Base-by-base conservation (phyloP, 2,888 invertebrate species). In the Priocnemis perturbator region DNA sequence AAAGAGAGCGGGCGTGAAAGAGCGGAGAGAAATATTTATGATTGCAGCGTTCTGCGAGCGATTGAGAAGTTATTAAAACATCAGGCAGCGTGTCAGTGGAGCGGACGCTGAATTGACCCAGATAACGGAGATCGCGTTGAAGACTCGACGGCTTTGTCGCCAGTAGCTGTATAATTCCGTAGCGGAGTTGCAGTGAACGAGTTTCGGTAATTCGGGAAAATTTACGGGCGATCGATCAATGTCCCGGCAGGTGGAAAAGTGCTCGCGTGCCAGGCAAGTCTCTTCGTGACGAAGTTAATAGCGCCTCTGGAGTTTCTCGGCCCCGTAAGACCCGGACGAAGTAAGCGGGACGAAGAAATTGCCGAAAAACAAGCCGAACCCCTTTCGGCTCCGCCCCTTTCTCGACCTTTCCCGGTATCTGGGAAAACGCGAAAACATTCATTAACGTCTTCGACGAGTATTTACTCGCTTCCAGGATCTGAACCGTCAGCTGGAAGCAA, bases 251-350 rank as follows among this genome's bases (percentile, higher is more conserved):
- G 53, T 63, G 74, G 78, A 73, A 78, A 77, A 74, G 63, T 69
- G 74, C 61, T 80, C 77, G 78, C 78, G 76, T 75, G 76, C 68
- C 76, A 20, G 61, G 44, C 61, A 23, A 65, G 69, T 73, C 71
- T 73, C 64, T 67, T 71, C 79, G 82, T 70, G 78, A 81, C 76
- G 71, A 75, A 76, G 78, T 78, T 81, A 76, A 81, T 79, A 71
- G 80, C 71, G 71, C 62, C 58, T 52, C 20, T 11, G 37, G 37
- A 37, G 37, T 37, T 37, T 37, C 37, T 11, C 37, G 37, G 3
- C 37, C 7, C 7, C 17, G 48, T 20, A 66, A 56, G 56, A 60
- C 58, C 53, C 5, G 37, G 48, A 52, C 26, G 61, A 48, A 20
- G 47, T 50, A 37, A 26, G 30, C 63, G 55, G 50, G 19, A 7